phyloP scores from a whole-genome alignment of 2,888 invertebrate species.

The Diogma glabrata region DNA sequence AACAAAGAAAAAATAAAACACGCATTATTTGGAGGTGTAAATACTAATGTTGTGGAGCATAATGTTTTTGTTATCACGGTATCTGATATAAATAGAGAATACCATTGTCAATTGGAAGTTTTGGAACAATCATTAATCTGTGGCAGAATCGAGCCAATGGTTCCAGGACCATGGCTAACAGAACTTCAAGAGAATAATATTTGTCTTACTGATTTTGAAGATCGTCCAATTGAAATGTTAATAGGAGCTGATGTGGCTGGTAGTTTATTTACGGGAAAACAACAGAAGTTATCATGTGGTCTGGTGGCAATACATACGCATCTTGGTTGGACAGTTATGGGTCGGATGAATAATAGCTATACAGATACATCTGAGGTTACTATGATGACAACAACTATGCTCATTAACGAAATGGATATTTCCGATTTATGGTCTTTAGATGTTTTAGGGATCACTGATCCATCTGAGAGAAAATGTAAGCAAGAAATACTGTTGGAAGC shows the following conservation, averaged over 20 bases:
- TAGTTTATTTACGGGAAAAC: constrained; percentile 16
- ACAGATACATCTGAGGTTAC: too few relatives aligned
- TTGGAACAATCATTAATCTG: background rate
- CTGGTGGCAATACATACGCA: constrained; percentile 18
- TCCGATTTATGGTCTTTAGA: constrained; percentile 8
- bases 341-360: constrained; percentile 7
- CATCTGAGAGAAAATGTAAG: constrained; percentile 3
- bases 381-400: background rate
- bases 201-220: background rate
- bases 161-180: background rate
- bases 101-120: background rate
- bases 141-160: background rate
- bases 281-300: constrained; percentile 12
- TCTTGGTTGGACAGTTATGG: constrained; percentile 18
- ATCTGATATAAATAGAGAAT: background rate
- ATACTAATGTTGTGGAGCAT: background rate
- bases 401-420: constrained; percentile 1
- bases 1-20: constrained; percentile 6
- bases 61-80: background rate
- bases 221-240: constrained; percentile 2
- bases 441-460: background rate
- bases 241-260: constrained; percentile 13
- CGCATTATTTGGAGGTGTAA: background rate
- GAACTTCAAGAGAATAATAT: background rate
- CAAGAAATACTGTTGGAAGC: too few relatives aligned